Evolutionary conservation across 2,797 vertebrate genomes (phyloP).

Genomic region (Centropyge bicolor): DNA sequence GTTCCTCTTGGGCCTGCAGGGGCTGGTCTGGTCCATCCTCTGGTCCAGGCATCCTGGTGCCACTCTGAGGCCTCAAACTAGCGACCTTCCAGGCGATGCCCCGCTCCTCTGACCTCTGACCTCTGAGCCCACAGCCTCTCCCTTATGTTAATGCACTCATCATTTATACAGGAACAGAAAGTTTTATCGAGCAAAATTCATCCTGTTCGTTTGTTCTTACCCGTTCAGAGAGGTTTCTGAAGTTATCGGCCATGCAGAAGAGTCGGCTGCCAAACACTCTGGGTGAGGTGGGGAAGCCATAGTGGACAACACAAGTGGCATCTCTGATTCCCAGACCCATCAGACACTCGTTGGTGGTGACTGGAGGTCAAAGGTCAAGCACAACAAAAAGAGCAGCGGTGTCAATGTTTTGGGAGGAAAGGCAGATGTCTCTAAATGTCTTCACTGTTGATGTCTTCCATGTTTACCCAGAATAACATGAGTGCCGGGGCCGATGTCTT

Average conservation of each 20-base stretch:
- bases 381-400: background rate
- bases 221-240: slow-evolving; percentile 81
- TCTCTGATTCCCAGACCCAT: slow-evolving; percentile 88
- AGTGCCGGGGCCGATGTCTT: slow-evolving; percentile 80
- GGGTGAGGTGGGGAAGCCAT: slow-evolving; percentile 88
- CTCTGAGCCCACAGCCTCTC: no score
- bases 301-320: slow-evolving; percentile 92
- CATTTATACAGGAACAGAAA: background rate
- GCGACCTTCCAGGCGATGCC: no score
- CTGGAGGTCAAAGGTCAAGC: slow-evolving; percentile 73
- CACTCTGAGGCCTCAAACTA: no score
- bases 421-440: background rate
- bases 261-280: slow-evolving; percentile 88
- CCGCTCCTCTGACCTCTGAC: no score
- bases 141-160: no score
- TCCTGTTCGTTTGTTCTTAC: slow-evolving; percentile 70
- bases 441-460: background rate
- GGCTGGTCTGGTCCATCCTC: no score
- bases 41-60: no score
- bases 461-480: slow-evolving; percentile 89
- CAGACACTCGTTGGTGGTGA: slow-evolving; percentile 88
- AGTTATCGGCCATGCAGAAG: slow-evolving; percentile 87
- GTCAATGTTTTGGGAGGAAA: background rate
- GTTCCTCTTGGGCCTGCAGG: no score
- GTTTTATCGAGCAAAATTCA: accelerated